Evolutionary conservation across 2,888 invertebrate species (phyloP), one percentile per base, ranked within the genome.

Genomic region (Automeris io): DNA sequence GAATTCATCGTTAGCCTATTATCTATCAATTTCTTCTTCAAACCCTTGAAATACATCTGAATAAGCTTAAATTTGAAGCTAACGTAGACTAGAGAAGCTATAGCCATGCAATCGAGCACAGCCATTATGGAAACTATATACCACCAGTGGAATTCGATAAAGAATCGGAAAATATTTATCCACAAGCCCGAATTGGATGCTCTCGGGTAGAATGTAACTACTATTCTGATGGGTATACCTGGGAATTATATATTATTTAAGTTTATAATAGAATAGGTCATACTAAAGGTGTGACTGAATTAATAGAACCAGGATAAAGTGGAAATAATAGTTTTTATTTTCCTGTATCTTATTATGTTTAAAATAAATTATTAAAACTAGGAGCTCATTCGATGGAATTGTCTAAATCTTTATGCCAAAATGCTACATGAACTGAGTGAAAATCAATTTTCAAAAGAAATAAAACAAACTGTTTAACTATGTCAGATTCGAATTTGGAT

Each of bases 91-190:
- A 77, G 39, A 0, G 64, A 64, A 19, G 58, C 60, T 3, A 69
- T 44, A 2, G 62, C 61, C 1, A 77, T 43, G 6, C 60, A 51
- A 38, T 80, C 77, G 0, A 64, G 57, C 0, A 49, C 31, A 0
- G 52, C 23, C 77, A 79, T 75, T 22, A 67, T 54, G 4, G 52
- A 48, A 2, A 75, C 60, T 1, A 70, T 42, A 38, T 45, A 65
- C 55, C 68, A 78, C 71, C 75, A 77, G 42, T 76, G 74, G 6
- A 67, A 36, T 12, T 73, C 57, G 0, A 59, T 46, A 22, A 74
- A 38, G 41, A 73, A 50, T 0, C 70, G 54, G 0, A 70, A 24
- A 1, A 75, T 43, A 36, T 67, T 62, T 3, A 60, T 45, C 1
- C 59, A 5, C 3, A 61, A 3, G 0, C 74, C 74, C 1, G 51